phyloP scores from a whole-genome alignment of 1,140 invertebrate genomes.

The Drosophila bocki region DNA sequence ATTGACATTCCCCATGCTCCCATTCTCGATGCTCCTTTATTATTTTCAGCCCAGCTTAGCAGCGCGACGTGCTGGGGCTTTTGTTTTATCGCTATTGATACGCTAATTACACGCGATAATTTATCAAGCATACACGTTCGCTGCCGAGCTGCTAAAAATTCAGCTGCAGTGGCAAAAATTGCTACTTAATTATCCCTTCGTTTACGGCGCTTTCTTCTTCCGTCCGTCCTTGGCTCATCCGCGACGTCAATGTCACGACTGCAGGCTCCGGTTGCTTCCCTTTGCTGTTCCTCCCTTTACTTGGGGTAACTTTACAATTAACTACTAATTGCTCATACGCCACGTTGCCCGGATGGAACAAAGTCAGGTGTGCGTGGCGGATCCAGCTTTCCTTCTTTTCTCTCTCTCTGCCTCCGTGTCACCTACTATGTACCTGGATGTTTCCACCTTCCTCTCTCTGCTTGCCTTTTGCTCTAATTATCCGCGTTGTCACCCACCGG shows the following conservation, averaged over 20 bases:
- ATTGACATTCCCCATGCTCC: conserved; percentile 50
- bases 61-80: conserved; percentile 8
- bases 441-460: conserved; percentile 5
- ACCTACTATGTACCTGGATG: not conserved
- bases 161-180: conserved; percentile 77
- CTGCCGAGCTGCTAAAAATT: conserved; percentile 64
- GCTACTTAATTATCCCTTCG: conserved; percentile 72
- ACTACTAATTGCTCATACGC: conserved; percentile 82
- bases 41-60: conserved; percentile 20
- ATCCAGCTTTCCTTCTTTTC: not conserved
- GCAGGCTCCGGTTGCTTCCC: conserved; percentile 42
- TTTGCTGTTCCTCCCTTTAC: conserved; percentile 31
- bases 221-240: conserved; percentile 1
- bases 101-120: conserved; percentile 78
- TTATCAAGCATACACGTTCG: conserved; percentile 52
- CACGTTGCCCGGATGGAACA: conserved; percentile 70
- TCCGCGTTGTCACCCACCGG: conserved; percentile 62
- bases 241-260: conserved; percentile 74
- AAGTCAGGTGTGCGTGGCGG: conserved; percentile 56
- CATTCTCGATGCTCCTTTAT: conserved; percentile 2
- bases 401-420: not conserved
- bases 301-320: conserved; percentile 78
- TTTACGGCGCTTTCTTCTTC: conserved; percentile 3
- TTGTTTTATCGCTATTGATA: conserved; percentile 70
- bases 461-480: conserved; percentile 61